Evolutionary conservation across 2,797 vertebrate genomes (phyloP), one percentile per base, ranked within the genome.

Genomic region (Carapus acus): DNA sequence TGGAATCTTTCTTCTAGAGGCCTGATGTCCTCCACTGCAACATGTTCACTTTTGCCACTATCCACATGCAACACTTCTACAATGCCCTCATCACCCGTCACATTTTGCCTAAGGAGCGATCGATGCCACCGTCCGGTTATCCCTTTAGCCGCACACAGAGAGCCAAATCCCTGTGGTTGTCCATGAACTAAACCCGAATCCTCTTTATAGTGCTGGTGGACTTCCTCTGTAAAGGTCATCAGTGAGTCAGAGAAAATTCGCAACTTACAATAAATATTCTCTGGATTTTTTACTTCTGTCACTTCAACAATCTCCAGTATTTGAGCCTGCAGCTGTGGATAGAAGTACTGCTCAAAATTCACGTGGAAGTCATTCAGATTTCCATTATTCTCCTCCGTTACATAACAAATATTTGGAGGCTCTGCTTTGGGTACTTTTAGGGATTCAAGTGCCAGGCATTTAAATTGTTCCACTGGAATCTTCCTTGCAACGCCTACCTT

Each of bases 31-130:
- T 73, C 65, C 15, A 77, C 63, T 1, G 77, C 78, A 29, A 94
- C 85, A 0, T 85, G 47, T 42, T 94, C 91, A 31, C 83, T 88
- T 67, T 84, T 88, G 36, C 94, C 94, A 7, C 86, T 87, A 67
- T 97, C 94, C 1, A 97, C 91, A 21, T 90, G 88, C 33, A 91
- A 67, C 18, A 95, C 93, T 7, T 90, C 73, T 4, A 88, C 88
- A 43, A 58, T 37, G 21, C 20, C 46, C 20, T 73, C 64, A 0
- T 18, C 9, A 0, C 43, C 67, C 23, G 36, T 14, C 6, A 73
- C 45, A 47, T 64, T 77, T 52, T 85, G 80, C 59, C 66, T 87
- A 13, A 89, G 62, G 48, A 87, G 51, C 9, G 89, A 67, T 58
- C 88, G 84, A 71, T 90, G 86, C 94, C 95, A 98, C 19, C 42